phyloP scores from a whole-genome alignment of 2,888 invertebrate genomes.

The Mimas tiliae region DNA sequence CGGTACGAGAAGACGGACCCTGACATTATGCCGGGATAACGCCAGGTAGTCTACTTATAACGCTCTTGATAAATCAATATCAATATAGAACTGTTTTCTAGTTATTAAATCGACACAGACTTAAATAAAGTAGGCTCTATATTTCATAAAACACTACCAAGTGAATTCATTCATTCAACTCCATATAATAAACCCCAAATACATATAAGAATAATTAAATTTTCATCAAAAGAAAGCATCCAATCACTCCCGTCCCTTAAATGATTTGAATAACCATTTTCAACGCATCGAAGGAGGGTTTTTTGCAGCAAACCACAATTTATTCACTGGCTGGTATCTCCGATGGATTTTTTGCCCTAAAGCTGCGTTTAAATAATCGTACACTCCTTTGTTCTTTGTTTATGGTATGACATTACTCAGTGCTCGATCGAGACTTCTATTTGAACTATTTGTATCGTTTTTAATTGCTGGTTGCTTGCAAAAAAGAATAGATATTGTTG shows the following conservation, averaged over 20 bases:
- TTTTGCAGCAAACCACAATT: constrained; percentile 54
- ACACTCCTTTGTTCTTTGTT: constrained; percentile 2
- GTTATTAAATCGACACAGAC: too few relatives aligned
- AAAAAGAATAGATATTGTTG: too few relatives aligned
- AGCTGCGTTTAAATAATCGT: constrained; percentile 70
- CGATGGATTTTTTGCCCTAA: constrained; percentile 51
- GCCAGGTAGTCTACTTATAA: too few relatives aligned
- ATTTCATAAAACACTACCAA: too few relatives aligned
- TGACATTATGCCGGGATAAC: too few relatives aligned
- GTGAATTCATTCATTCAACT: too few relatives aligned
- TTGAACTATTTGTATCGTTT: constrained; percentile 18
- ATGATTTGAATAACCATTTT: background rate
- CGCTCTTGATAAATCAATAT: too few relatives aligned
- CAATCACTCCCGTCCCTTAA: background rate
- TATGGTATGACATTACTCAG: constrained; percentile 22
- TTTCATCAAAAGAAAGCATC: background rate
- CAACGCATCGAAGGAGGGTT: constrained; percentile 31
- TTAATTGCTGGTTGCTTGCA: background rate
- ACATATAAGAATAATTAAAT: background rate
- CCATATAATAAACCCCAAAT: background rate
- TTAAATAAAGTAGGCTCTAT: too few relatives aligned
- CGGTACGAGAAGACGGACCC: too few relatives aligned
- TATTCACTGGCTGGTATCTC: constrained; percentile 68
- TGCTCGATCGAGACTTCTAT: constrained; percentile 28
- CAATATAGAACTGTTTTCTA: too few relatives aligned